Conservation (phyloP, 92 coral and sea anemone genomes). For the Nematostella vectensis region DNA sequence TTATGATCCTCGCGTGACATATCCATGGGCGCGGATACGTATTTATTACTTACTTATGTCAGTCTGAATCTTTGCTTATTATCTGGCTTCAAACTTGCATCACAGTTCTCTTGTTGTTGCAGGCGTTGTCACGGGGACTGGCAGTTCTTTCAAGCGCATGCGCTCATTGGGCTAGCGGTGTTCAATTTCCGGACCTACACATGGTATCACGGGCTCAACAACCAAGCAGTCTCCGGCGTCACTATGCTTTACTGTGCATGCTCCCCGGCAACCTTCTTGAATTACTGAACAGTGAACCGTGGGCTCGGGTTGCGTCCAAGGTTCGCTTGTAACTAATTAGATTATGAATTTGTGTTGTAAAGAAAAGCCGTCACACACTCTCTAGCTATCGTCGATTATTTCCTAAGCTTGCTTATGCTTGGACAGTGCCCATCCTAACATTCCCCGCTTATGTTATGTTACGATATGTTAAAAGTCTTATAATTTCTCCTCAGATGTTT, state of each 20-base stretch:
- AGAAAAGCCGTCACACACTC: neutral
- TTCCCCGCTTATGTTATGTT: too few species aligned
- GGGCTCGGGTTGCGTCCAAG: conserved; percentile 35
- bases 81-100: too few species aligned
- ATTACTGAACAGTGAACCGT: conserved; percentile 25
- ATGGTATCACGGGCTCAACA: neutral
- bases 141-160: conserved; percentile 26
- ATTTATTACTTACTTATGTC: too few species aligned
- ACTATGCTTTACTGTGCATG: conserved; percentile 7
- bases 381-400: neutral
- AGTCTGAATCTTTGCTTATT: too few species aligned
- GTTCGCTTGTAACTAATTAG: conserved; percentile 7
- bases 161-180: conserved; percentile 15
- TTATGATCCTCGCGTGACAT: too few species aligned
- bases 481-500: conserved; percentile 20
- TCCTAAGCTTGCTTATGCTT: too few species aligned
- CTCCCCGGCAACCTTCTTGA: conserved; percentile 32
- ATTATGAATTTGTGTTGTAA: neutral
- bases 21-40: too few species aligned
- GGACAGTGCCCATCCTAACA: too few species aligned
- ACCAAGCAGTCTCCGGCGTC: neutral
- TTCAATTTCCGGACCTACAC: neutral
- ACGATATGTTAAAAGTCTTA: too few species aligned
- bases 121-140: conserved; percentile 32
- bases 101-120: conserved; percentile 1